Evolutionary conservation across 2,797 vertebrate species (phyloP).

Genomic region (Sebastes flavidus): DNA sequence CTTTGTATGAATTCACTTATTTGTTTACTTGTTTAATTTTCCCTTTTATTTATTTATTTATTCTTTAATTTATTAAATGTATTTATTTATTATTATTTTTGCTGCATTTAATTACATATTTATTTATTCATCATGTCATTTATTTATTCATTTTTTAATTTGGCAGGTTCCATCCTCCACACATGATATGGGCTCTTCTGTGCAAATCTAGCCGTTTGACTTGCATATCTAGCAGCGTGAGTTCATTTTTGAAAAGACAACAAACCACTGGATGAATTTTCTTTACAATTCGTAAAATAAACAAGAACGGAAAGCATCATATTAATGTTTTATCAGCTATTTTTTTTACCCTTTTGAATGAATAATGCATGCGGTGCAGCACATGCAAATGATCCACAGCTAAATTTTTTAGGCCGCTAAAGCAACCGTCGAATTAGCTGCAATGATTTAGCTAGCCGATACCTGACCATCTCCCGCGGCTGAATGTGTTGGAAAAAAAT

Average conservation of each 20-base stretch:
- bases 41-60: too few species aligned
- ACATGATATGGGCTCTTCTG: neutral
- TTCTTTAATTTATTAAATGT: too few species aligned
- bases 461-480: neutral
- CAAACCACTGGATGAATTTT: neutral
- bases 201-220: conserved; percentile 33
- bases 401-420: conserved; percentile 54
- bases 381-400: conserved; percentile 58
- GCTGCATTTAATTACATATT: too few species aligned
- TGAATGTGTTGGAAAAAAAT: conserved; percentile 3
- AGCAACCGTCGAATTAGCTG: conserved; percentile 35
- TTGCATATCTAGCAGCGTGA: conserved; percentile 42
- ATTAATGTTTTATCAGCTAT: conserved; percentile 32
- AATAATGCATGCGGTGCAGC: conserved; percentile 47
- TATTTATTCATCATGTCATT: too few species aligned
- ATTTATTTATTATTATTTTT: too few species aligned
- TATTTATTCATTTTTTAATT: too few species aligned
- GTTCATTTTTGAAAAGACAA: conserved; percentile 4
- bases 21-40: too few species aligned
- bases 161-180: too few species aligned
- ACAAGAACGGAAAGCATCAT: conserved; percentile 30
- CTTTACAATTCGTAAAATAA: conserved; percentile 5
- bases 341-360: conserved; percentile 28
- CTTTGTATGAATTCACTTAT: too few species aligned
- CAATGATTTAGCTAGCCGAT: conserved; percentile 9